A percentile compares a stretch with the other conserved stretches of the same genome.
These are phyloP conservation scores for Petaurus breviceps DNA, from an alignment of 2,113 vertebrate genomes.

Conservation along the genomic window DNA sequence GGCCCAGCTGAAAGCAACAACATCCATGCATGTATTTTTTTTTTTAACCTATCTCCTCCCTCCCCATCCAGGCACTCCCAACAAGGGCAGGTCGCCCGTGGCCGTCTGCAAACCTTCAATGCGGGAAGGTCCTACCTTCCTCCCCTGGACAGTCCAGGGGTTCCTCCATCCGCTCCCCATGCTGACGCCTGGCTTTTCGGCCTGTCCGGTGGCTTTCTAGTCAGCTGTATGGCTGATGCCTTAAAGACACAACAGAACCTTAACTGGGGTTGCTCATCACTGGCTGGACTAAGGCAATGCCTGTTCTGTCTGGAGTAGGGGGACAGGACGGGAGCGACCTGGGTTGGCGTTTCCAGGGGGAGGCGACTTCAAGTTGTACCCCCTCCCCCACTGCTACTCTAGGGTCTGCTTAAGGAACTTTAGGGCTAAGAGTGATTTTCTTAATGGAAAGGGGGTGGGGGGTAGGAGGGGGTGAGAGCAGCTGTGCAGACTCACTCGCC, in stretches of 20 bases:
- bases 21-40: conserved; percentile 81
- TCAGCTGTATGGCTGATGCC: conserved; percentile 89
- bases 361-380: conserved; percentile 49
- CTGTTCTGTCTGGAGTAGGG: neutral
- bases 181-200: conserved; percentile 74
- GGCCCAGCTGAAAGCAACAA: conserved; percentile 86
- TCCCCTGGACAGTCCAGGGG: conserved; percentile 62
- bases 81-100: conserved; percentile 74
- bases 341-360: conserved; percentile 53
- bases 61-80: conserved; percentile 71
- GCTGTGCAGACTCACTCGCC: conserved; percentile 60
- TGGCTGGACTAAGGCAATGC: conserved; percentile 66
- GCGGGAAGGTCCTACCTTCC: conserved; percentile 60
- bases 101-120: conserved; percentile 64
- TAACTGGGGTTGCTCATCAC: conserved; percentile 80
- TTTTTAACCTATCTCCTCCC: conserved; percentile 68
- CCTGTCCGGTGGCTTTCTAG: conserved; percentile 86
- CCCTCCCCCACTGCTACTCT: conserved; percentile 44
- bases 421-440: conserved; percentile 64
- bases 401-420: conserved; percentile 64
- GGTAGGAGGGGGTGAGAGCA: conserved; percentile 5
- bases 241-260: conserved; percentile 88
- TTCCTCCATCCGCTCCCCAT: conserved; percentile 70
- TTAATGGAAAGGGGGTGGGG: conserved; percentile 53
- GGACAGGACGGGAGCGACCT: neutral